Conservation (phyloP, 1,140 invertebrate genomes). For the Drosophila funebris region DNA sequence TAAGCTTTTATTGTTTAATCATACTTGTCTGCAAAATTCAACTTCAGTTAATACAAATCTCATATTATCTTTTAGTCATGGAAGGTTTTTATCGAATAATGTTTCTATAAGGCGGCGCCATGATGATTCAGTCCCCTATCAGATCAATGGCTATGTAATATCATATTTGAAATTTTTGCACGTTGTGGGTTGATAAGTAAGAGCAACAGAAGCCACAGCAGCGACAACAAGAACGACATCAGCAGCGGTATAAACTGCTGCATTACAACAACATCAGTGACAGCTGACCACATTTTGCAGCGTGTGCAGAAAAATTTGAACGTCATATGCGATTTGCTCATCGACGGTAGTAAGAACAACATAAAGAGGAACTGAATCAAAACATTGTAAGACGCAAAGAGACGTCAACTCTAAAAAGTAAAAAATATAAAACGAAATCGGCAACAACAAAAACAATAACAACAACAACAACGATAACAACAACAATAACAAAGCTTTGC, state of each 20-base stretch:
- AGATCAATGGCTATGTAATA: conserved; percentile 10
- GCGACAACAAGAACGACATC: conserved; percentile 22
- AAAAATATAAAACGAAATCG: conserved; percentile 5
- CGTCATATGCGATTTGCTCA: conserved; percentile 75
- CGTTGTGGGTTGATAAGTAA: conserved; percentile 51
- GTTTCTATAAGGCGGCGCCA: conserved; percentile 20
- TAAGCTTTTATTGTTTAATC: neutral
- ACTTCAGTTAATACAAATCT: neutral
- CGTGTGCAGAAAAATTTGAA: conserved; percentile 69
- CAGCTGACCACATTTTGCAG: conserved; percentile 70
- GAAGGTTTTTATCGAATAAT: conserved; percentile 13
- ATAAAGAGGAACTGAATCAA: conserved; percentile 32
- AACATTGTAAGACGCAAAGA: conserved; percentile 39
- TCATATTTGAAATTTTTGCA: conserved; percentile 56
- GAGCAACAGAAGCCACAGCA: neutral
- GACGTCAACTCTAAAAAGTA: conserved; percentile 15
- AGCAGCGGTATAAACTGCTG: conserved; percentile 14
- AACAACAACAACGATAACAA: conserved; percentile 23
- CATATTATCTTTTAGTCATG: neutral
- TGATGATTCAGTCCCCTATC: conserved; percentile 38
- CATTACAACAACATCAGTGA: conserved; percentile 27
- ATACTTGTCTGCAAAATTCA: too few relatives aligned
- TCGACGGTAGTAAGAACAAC: conserved; percentile 49
- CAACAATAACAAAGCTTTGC: conserved; percentile 34
- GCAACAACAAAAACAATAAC: conserved; percentile 3